These are phyloP conservation scores for Gobio occitaniae DNA, from an alignment of 2,797 vertebrate species.

Conservation along the genomic window DNA sequence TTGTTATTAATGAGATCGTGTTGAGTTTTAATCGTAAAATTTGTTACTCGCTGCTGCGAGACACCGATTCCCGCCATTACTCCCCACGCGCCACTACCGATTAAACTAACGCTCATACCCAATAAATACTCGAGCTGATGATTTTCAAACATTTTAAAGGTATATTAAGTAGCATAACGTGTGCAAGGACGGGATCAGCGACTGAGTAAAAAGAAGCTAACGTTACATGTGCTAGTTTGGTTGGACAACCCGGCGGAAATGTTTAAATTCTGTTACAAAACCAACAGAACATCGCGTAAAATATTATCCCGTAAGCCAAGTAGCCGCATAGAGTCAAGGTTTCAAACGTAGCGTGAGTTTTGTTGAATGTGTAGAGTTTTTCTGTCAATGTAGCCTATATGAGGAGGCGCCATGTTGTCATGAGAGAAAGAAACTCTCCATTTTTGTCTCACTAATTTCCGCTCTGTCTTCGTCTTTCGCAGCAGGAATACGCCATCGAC, in stretches of 20 bases:
- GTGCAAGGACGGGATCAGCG: neutral
- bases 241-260: neutral
- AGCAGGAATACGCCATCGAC: slow-evolving; percentile 43
- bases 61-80: slow-evolving; percentile 54
- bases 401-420: slow-evolving; percentile 85
- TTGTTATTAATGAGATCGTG: neutral
- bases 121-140: neutral
- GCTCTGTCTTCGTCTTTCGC: slow-evolving; percentile 69
- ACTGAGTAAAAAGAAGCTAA: slow-evolving; percentile 2
- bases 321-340: neutral
- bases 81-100: slow-evolving; percentile 11
- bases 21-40: slow-evolving; percentile 9
- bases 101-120: neutral
- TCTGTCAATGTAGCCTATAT: slow-evolving; percentile 72
- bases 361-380: slow-evolving; percentile 8
- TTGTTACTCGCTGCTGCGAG: slow-evolving; percentile 12
- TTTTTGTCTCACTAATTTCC: slow-evolving; percentile 85
- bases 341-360: neutral
- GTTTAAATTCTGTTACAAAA: neutral
- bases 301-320: neutral
- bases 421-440: slow-evolving; percentile 82
- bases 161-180: neutral
- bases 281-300: slow-evolving; percentile 1
- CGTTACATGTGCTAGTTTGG: slow-evolving; percentile 26
- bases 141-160: neutral